A percentile compares a stretch with the other conserved stretches of the same genome.
Conservation (phyloP, 2,888 invertebrate genomes). For the Acleris sparsana region DNA sequence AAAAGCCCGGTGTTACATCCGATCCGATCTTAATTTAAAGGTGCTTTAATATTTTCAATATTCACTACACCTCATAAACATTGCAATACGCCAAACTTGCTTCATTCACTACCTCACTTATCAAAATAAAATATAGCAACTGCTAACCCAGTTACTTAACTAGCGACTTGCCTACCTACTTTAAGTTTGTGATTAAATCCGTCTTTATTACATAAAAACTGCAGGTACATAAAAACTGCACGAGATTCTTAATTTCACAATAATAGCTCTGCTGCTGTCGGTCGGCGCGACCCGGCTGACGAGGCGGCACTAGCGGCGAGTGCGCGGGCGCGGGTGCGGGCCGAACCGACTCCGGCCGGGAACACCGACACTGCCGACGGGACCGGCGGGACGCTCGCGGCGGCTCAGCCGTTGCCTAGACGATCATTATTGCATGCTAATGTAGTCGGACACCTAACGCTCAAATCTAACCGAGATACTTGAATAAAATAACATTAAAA, state of each 20-base stretch:
- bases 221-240: conserved; percentile 54
- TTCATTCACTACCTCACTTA: conserved; percentile 46
- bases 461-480: too few species aligned
- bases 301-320: too few species aligned
- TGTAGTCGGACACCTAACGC: too few species aligned
- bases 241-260: conserved; percentile 57
- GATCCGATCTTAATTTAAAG: conserved; percentile 9
- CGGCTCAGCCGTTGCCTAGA: too few species aligned
- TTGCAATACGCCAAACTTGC: conserved; percentile 2
- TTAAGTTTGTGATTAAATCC: conserved; percentile 58
- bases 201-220: conserved; percentile 59
- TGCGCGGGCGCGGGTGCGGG: too few species aligned
- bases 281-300: conserved; percentile 52
- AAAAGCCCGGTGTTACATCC: too few species aligned
- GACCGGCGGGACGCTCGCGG: too few species aligned
- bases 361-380: too few species aligned
- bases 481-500: too few species aligned
- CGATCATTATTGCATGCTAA: too few species aligned
- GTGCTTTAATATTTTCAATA: neutral
- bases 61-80: conserved; percentile 26
- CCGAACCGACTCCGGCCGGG: too few species aligned
- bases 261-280: conserved; percentile 51
- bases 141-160: conserved; percentile 3
- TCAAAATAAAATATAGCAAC: conserved; percentile 53
- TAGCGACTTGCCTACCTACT: conserved; percentile 37